Conservation (phyloP, 2,797 vertebrate species). For the Microctenopoma stevenorrisi region DNA sequence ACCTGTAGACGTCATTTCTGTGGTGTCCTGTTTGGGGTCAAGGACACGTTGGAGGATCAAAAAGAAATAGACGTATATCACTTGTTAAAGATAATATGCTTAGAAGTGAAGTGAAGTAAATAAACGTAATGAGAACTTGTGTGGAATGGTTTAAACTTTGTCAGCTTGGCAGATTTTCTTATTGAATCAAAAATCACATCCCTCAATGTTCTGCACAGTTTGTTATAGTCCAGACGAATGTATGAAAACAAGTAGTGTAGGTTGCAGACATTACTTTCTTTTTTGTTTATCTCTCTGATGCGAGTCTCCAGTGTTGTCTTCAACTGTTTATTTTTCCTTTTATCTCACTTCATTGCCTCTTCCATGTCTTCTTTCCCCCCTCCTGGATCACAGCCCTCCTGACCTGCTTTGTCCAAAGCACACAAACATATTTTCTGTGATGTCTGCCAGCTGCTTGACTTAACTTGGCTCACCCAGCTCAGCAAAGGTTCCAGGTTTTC, state of each 20-base stretch:
- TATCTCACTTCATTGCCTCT: conserved; percentile 39
- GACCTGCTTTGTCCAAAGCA: conserved; percentile 70
- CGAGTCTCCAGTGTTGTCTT: neutral
- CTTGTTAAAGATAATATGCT: conserved; percentile 66
- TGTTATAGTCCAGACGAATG: neutral
- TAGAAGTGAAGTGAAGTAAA: conserved; percentile 23
- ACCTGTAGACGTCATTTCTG: conserved; percentile 58
- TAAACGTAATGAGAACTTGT: conserved; percentile 9
- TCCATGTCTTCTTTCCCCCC: conserved; percentile 27
- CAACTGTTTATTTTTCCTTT: conserved; percentile 3
- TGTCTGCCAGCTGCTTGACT: conserved; percentile 70
- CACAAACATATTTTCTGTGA: conserved; percentile 72
- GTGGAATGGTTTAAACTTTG: neutral
- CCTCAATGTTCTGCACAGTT: neutral
- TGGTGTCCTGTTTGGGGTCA: conserved; percentile 70
- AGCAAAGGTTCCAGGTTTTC: conserved; percentile 53
- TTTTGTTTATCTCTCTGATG: conserved; percentile 14
- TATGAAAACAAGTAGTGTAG: neutral
- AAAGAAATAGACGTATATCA: conserved; percentile 60
- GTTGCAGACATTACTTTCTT: neutral
- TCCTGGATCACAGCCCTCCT: conserved; percentile 57
- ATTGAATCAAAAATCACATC: neutral
- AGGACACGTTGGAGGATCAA: conserved; percentile 68
- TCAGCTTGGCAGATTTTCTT: neutral
- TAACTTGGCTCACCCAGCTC: conserved; percentile 61